phyloP scores from a whole-genome alignment of 1,140 invertebrate genomes.

The Melipona quadrifasciata region DNA sequence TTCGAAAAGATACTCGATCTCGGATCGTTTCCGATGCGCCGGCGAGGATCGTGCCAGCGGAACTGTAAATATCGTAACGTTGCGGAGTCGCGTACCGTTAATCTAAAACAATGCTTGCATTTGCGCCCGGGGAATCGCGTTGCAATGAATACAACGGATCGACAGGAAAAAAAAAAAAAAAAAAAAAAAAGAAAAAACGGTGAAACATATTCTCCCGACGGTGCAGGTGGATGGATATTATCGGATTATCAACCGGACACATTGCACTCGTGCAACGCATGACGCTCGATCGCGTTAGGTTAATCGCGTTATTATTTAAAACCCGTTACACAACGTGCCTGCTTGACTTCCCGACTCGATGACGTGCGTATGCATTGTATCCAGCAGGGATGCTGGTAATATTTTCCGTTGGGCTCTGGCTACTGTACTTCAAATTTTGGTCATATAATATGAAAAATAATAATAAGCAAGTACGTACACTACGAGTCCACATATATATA shows the following conservation, averaged over 20 bases:
- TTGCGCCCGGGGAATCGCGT: conserved; percentile 47
- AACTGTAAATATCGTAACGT: conserved; percentile 45
- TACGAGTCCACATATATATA: too few species aligned
- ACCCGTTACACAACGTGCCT: background rate
- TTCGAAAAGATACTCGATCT: background rate
- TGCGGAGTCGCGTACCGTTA: conserved; percentile 54
- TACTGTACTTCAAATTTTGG: background rate
- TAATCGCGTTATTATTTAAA: conserved; percentile 60
- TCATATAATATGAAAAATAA: background rate
- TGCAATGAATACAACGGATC: conserved; percentile 47
- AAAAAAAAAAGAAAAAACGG: conserved; percentile 9
- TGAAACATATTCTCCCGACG: conserved; percentile 52
- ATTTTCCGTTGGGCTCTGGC: background rate
- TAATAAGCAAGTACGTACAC: background rate
- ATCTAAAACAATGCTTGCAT: conserved; percentile 54
- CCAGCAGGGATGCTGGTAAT: background rate
- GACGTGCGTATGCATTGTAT: background rate
- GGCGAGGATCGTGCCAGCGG: background rate
- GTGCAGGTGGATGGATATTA: conserved; percentile 56
- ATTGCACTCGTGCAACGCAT: conserved; percentile 35
- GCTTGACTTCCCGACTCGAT: background rate
- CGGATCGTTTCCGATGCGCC: background rate
- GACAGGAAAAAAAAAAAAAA: background rate
- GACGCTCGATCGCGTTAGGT: conserved; percentile 53
- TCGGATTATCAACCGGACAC: conserved; percentile 57